Base-by-base conservation (phyloP, 2,888 invertebrate species). In the Andrena flavipes region DNA sequence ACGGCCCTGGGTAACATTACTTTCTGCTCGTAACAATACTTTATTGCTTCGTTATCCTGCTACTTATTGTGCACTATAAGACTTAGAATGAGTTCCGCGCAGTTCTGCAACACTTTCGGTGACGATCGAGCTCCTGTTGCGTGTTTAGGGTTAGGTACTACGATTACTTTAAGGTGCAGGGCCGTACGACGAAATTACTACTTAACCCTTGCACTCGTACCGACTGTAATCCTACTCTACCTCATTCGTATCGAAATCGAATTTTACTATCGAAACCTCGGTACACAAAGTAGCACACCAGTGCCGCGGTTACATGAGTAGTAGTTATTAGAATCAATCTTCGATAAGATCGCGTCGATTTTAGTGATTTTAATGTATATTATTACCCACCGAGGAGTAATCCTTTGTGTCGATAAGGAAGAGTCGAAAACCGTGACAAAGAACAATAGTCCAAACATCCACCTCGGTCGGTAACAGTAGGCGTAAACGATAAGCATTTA, bases 101-200 rank as follows among this genome's bases (percentile, higher is more conserved):
- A 42, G 42, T 42, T 16, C 20, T 51, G 51, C 51, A 20, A 51
- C 20, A 51, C 20, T 51, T n/a, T 20, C 20, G 20, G 51, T 51
- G 42, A 42, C 42, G 42, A 42, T 42, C 42, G 16, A 42, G 42
- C 42, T 42, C 42, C 42, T 42, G 42, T 42, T 42, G 20, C 33
- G 35, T 35, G 59, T 56, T 13, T 33, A n/a, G 33, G 16, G 30
- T 35, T 29, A 33, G 62, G 62, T 23, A 51, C n/a, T n/a, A 20
- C 20, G 20, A 51, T n/a, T 51, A 51, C 6, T n/a, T 51, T 7
- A 51, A 20, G n/a, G n/a, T 51, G 51, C 51, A 51, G 51, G 29
- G 65, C 65, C 48, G 48, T 30, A 49, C 16, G 26, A 69, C 6
- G 33, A 59, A 69, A 35, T 26, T 59, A 56, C 35, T 56, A n/a